Evolutionary conservation across 2,888 invertebrate genomes (phyloP).

Genomic region (Phyllotreta cruciferae): DNA sequence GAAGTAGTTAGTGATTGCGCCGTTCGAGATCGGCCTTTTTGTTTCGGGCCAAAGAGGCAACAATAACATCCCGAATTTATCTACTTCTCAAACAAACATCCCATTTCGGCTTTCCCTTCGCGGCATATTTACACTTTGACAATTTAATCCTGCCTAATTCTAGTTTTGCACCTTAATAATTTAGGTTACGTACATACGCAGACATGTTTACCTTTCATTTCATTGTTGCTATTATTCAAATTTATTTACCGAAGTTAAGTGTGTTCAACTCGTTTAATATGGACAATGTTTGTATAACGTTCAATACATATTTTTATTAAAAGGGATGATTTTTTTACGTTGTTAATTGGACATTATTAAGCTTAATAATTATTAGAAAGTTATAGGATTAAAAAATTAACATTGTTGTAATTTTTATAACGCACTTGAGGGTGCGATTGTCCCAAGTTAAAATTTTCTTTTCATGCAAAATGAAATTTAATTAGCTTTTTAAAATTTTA

Average conservation of each 20-base stretch:
- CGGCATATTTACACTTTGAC: slow-evolving; percentile 16
- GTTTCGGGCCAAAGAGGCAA: slow-evolving; percentile 3
- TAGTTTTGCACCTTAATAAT: slow-evolving; percentile 9
- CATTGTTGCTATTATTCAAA: slow-evolving; percentile 14
- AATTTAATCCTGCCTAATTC: slow-evolving; percentile 6
- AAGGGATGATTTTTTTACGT: too few relatives aligned
- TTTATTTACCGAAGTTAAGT: background rate
- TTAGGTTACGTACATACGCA: slow-evolving; percentile 1
- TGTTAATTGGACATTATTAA: too few relatives aligned
- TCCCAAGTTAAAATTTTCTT: too few relatives aligned
- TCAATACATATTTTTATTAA: too few relatives aligned
- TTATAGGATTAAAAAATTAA: too few relatives aligned
- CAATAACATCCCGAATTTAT: slow-evolving; percentile 15
- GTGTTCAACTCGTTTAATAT: too few relatives aligned
- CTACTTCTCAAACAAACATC: slow-evolving; percentile 13
- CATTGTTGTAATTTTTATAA: too few relatives aligned
- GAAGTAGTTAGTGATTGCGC: slow-evolving; percentile 15
- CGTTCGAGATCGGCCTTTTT: slow-evolving; percentile 11
- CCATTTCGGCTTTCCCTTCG: background rate
- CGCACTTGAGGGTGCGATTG: too few relatives aligned
- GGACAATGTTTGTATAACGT: too few relatives aligned
- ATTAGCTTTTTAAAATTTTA: too few relatives aligned
- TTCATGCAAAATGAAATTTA: too few relatives aligned
- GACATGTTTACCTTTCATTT: slow-evolving; percentile 6
- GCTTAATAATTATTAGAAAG: too few relatives aligned